A percentile compares a stretch with the other conserved stretches of the same genome.
These are phyloP conservation scores for Drosophila siamana DNA, from an alignment of 2,888 invertebrate genomes.

Conservation along the genomic window DNA sequence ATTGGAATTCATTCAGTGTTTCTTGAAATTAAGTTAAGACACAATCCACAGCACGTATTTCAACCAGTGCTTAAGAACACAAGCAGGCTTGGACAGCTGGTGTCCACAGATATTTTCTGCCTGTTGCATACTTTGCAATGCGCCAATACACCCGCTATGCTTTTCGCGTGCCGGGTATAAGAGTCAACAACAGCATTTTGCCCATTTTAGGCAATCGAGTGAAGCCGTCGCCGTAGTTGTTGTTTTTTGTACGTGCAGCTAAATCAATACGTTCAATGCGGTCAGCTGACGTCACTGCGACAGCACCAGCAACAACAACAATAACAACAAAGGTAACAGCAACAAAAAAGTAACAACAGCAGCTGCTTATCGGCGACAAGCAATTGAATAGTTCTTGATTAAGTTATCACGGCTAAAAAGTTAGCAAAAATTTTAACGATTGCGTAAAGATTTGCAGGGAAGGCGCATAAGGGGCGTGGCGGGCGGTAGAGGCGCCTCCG, in stretches of 20 bases:
- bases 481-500: background rate
- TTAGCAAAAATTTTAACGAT: constrained; percentile 19
- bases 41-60: too few species aligned
- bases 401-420: constrained; percentile 56
- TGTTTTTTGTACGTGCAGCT: constrained; percentile 24
- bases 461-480: background rate
- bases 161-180: constrained; percentile 22
- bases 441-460: constrained; percentile 50
- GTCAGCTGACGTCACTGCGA: constrained; percentile 59
- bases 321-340: constrained; percentile 1
- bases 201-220: constrained; percentile 71
- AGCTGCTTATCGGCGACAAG: constrained; percentile 45
- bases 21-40: too few species aligned
- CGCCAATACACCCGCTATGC: background rate
- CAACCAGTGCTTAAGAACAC: too few species aligned
- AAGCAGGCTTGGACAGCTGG: too few species aligned
- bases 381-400: constrained; percentile 53
- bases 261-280: constrained; percentile 55
- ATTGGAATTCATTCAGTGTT: too few species aligned
- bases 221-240: constrained; percentile 2
- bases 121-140: background rate
- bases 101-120: too few species aligned
- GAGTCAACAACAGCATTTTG: constrained; percentile 62
- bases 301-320: constrained; percentile 8
- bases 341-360: background rate